phyloP scores from a whole-genome alignment of 2,888 invertebrate genomes.

The Piscicola geometra region DNA sequence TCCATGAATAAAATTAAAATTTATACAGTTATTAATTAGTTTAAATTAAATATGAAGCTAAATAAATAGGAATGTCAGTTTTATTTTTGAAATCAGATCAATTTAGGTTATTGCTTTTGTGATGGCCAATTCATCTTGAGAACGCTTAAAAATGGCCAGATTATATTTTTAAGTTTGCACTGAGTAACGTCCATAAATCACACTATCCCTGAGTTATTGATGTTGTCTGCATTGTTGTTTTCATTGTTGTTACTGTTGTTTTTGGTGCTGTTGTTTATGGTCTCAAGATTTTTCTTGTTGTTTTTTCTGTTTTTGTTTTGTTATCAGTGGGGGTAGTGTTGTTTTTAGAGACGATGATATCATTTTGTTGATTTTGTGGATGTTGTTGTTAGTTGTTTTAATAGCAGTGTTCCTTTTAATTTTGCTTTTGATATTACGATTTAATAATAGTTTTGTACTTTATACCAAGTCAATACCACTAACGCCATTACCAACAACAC shows the following conservation, averaged over 20 bases:
- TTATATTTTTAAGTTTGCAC: slow-evolving; percentile 1
- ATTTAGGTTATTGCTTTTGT: neutral
- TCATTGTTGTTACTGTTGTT: slow-evolving; percentile 10
- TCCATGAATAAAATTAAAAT: too few relatives aligned
- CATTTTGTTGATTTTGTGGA: neutral
- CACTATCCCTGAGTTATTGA: neutral
- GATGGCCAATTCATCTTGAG: neutral
- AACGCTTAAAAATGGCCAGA: neutral
- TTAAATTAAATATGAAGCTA: neutral
- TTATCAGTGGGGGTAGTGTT: slow-evolving; percentile 1
- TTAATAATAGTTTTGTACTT: too few relatives aligned
- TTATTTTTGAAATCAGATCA: neutral
- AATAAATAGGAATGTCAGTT: too few relatives aligned
- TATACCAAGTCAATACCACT: too few relatives aligned
- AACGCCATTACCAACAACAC: too few relatives aligned
- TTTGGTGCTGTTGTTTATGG: neutral
- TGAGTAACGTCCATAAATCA: slow-evolving; percentile 8
- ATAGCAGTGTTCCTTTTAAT: too few relatives aligned
- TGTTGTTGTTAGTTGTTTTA: slow-evolving; percentile 14
- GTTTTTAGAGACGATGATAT: neutral
- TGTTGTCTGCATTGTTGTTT: neutral
- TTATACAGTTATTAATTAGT: neutral
- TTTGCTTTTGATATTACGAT: too few relatives aligned
- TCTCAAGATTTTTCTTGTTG: neutral
- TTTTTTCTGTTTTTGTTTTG: neutral